Conservation (phyloP, 2,797 vertebrate genomes). For the Avahi laniger region DNA sequence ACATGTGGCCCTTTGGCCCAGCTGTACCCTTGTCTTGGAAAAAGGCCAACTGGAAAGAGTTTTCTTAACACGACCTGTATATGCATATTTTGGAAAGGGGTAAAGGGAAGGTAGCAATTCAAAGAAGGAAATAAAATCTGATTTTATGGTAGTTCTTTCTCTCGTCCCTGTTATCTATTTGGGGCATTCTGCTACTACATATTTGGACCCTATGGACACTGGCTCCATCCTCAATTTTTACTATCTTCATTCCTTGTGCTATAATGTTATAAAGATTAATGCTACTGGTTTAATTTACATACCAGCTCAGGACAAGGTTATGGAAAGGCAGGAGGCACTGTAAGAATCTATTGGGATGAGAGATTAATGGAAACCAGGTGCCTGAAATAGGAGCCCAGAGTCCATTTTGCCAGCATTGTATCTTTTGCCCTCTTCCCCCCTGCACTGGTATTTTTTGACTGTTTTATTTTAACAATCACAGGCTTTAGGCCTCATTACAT, state of each 20-base stretch:
- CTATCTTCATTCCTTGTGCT: conserved; percentile 79
- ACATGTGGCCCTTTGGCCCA: conserved; percentile 74
- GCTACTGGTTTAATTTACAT: conserved; percentile 89
- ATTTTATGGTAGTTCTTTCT: not conserved
- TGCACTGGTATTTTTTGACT: conserved; percentile 37
- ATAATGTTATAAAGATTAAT: conserved; percentile 92
- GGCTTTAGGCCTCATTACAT: conserved; percentile 42
- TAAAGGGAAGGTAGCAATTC: conserved; percentile 61
- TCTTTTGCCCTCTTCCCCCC: conserved; percentile 60
- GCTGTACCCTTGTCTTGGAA: conserved; percentile 78
- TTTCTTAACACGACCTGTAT: conserved; percentile 87
- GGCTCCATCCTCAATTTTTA: conserved; percentile 41
- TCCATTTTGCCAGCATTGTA: conserved; percentile 59
- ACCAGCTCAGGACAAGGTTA: conserved; percentile 80
- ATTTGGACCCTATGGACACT: conserved; percentile 22
- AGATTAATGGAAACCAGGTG: conserved; percentile 93
- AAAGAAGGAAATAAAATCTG: conserved; percentile 40
- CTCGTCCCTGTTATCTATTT: not conserved
- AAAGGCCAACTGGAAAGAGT: conserved; percentile 77
- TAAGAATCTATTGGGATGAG: conserved; percentile 87
- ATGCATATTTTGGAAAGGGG: conserved; percentile 83
- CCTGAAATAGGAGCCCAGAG: conserved; percentile 87
- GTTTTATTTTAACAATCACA: conserved; percentile 59
- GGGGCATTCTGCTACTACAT: conserved; percentile 38
- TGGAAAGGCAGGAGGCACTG: conserved; percentile 67